Conservation (phyloP, 2,888 invertebrate genomes). For the Hirudinaria manillensis region DNA sequence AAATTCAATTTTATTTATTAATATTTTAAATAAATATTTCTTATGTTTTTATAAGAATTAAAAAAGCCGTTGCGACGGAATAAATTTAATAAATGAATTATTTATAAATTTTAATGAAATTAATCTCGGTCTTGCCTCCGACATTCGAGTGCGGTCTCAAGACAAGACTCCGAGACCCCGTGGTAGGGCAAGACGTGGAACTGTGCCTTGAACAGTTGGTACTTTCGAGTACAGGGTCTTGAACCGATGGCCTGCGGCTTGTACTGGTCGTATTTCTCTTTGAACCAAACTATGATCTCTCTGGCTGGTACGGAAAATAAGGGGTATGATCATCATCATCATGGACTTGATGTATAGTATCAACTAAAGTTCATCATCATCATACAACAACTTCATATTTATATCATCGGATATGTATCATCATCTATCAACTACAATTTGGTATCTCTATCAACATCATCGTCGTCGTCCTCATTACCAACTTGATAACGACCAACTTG, state of each 20-base stretch:
- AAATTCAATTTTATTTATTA: no score
- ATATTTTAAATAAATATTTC: no score
- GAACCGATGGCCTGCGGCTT: neutral
- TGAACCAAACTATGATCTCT: neutral
- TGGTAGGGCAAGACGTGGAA: conserved; percentile 15
- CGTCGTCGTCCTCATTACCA: neutral
- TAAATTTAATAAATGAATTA: no score
- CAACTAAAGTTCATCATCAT: no score
- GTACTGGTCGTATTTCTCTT: neutral
- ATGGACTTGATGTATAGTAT: no score
- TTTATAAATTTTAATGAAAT: no score
- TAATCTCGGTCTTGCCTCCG: no score
- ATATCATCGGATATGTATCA: neutral
- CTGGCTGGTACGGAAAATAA: no score
- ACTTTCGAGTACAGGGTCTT: conserved; percentile 3
- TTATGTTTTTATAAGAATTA: no score
- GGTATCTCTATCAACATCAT: neutral
- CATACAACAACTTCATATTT: no score
- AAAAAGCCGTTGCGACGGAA: no score
- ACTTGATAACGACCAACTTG: neutral
- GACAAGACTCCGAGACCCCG: conserved; percentile 15
- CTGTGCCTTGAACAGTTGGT: conserved; percentile 14
- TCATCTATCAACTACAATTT: neutral
- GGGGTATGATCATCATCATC: no score
- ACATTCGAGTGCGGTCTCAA: neutral